Evolutionary conservation across 2,113 vertebrate genomes (phyloP), one percentile per base, ranked within the genome.

Genomic region (Rhizomys pruinosus): DNA sequence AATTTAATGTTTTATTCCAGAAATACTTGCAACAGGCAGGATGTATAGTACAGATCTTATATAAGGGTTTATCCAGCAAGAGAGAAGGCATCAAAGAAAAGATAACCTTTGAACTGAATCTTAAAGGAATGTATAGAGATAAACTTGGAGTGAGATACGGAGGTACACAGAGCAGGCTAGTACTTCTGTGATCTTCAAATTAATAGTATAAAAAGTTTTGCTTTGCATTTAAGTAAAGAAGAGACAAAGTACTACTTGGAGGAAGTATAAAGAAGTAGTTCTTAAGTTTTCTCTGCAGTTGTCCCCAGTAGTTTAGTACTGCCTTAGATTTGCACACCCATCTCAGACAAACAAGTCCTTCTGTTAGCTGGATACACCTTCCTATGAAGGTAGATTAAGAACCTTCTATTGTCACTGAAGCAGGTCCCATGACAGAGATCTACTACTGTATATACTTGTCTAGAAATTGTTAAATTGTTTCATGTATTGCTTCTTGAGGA

Each of bases 41-140:
- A 37, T 0, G 16, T 69, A 84, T 77, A 39, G 73, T 89, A 19
- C 37, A 69, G 39, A 66, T 34, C 7, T 90, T 61, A 82, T 84
- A 90, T 42, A 85, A 92, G 63, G 39, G 12, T 52, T 94, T n/a
- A n/a, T n/a, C n/a, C n/a, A n/a, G n/a, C n/a, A n/a, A n/a, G 91
- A 80, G 52, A 92, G 66, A 84, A 78, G 15, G n/a, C 37, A 59
- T 84, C 27, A 63, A 71, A n/a, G 57, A 92, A 66, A 69, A 92
- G 27, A 19, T 79, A 57, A 64, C 57, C 90, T 87, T 92, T 82
- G 63, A 95, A 80, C 52, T 79, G 12, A n/a, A 79, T 89, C 73
- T 92, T 81, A 59, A 61, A 86, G 37, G 42, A 91, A 47, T 68
- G 5, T 77, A 1, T 57, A 76, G 19, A 5, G 68, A 57, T 37